These are phyloP conservation scores for Terebella lapidaria DNA, from an alignment of 2,888 invertebrate species.

Conservation along the genomic window DNA sequence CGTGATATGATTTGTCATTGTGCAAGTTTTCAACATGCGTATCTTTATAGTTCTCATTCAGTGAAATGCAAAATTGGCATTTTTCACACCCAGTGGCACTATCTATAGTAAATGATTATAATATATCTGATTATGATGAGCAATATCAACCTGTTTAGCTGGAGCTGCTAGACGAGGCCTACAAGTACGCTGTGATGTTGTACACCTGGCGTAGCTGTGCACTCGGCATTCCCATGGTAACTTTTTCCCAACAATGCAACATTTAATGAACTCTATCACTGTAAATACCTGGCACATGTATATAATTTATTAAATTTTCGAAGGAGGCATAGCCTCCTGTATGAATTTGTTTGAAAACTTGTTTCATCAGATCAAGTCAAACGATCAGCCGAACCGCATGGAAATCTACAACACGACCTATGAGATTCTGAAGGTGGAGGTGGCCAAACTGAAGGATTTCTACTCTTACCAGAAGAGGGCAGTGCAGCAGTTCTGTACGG, in stretches of 20 bases:
- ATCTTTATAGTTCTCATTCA: too few species aligned
- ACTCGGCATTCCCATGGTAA: conserved; percentile 73
- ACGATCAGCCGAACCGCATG: conserved; percentile 92
- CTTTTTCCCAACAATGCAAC: too few species aligned
- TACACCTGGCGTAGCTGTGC: conserved; percentile 98
- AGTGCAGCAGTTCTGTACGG: conserved; percentile 87
- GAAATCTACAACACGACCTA: conserved; percentile 96
- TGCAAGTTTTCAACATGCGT: too few species aligned
- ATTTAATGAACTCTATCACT: too few species aligned
- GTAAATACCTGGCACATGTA: too few species aligned
- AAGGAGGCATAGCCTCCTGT: too few species aligned
- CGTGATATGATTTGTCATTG: too few species aligned
- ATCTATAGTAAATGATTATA: too few species aligned
- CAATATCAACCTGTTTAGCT: conserved; percentile 61
- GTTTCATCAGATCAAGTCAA: conserved; percentile 83
- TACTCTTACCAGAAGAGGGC: conserved; percentile 84
- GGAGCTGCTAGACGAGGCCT: conserved; percentile 88
- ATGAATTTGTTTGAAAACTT: too few species aligned
- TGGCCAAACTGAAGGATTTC: conserved; percentile 86
- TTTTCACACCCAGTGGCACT: too few species aligned
- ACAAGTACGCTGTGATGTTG: conserved; percentile 92
- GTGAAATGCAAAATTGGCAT: too few species aligned
- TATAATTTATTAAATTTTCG: too few species aligned
- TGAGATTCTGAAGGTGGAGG: conserved; percentile 91
- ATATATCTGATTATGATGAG: neutral